Evolutionary conservation across 2,797 vertebrate genomes (phyloP), one percentile per base, ranked within the genome.

Genomic region (Peromyscus aztecus): DNA sequence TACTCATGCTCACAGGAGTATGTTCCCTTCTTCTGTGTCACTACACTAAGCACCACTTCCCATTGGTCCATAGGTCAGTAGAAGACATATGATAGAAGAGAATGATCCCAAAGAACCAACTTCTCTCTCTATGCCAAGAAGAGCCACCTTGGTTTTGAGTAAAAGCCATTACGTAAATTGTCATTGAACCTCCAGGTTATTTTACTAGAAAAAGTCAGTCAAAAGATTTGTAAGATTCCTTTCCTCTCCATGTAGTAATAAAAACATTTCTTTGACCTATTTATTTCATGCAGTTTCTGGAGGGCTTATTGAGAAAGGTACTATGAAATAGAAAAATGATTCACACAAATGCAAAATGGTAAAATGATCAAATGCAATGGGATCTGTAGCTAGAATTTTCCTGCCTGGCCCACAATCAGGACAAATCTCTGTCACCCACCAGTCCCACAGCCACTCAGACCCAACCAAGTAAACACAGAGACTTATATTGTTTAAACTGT

Each of bases 201-300:
- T 91, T 93, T 63, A 86, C 29, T 23, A 94, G 11, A 55, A 92
- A 89, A 91, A 90, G 16, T 55, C 78, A 89, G 49, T 94, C 61
- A 71, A 94, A 97, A 67, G n/a, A 90, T 80, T 94, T 82, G 76
- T 69, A 89, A 90, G 76, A 34, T 46, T 93, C 57, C 6, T 94
- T 92, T 59, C 11, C 31, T 73, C 11, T 65, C 71, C 14, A 76
- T 49, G 2, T 55, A 11, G 6, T 78, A 90, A 69, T 46, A 34
- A 95, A 88, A 92, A 34, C 10, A 52, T 81, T 91, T 59, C 65
- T 27, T 87, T 96, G 49, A 59, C 17, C 82, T 94, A 65, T 86
- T 96, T 86, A 78, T 83, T 83, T 67, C 40, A 85, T 6, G 49
- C 4, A n/a, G 6, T 77, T 94, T 63, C 84, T 91, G 67, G 71